These are phyloP conservation scores for Chaenogobius annularis DNA, from an alignment of 2,113 vertebrate species.

Conservation along the genomic window DNA sequence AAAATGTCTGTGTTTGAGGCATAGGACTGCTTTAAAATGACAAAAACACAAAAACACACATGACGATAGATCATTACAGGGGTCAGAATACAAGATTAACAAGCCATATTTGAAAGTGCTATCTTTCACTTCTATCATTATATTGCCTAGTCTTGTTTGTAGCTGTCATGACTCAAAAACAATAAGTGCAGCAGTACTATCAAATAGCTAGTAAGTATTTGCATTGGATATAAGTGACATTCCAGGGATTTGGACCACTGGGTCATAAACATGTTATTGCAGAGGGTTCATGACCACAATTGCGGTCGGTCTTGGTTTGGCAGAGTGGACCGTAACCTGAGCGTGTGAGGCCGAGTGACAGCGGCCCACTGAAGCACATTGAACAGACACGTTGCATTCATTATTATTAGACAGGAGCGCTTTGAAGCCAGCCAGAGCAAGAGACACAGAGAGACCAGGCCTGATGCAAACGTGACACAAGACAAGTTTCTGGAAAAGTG, in stretches of 20 bases:
- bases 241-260: conserved; percentile 29
- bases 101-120: too few species aligned
- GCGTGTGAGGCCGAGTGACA: conserved; percentile 56
- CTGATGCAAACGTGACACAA: conserved; percentile 36
- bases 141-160: too few species aligned
- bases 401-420: conserved; percentile 66
- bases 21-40: too few species aligned
- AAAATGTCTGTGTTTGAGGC: too few species aligned
- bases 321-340: conserved; percentile 54
- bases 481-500: conserved; percentile 30
- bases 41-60: too few species aligned
- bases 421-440: conserved; percentile 57
- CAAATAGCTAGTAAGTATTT: conserved; percentile 33
- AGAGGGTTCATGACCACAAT: conserved; percentile 11
- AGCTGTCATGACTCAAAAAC: conserved; percentile 4
- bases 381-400: conserved; percentile 63
- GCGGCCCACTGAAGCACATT: conserved; percentile 44
- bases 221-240: conserved; percentile 39
- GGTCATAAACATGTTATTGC: conserved; percentile 20
- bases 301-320: conserved; percentile 20
- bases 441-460: conserved; percentile 40
- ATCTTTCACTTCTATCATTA: too few species aligned
- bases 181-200: conserved; percentile 8
- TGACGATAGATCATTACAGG: neutral
- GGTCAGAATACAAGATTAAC: too few species aligned